Percentiles rank a stretch among this genome's conserved stretches.
Conservation (phyloP, 2,113 vertebrate genomes). For the Amphiprion percula region DNA sequence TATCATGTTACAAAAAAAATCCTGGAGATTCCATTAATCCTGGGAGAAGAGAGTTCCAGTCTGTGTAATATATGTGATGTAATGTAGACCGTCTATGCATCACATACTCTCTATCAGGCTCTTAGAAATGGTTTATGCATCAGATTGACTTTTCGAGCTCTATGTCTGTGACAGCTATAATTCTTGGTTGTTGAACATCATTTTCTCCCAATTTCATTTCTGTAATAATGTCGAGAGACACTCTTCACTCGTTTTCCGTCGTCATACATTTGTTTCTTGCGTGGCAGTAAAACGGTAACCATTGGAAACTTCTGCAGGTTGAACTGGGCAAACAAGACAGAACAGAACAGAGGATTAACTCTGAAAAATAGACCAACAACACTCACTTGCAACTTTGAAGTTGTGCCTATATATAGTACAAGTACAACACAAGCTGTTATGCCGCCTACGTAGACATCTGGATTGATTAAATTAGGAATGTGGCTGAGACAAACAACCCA, state of each 20-base stretch:
- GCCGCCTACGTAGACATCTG: neutral
- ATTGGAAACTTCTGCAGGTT: neutral
- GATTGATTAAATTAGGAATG: neutral
- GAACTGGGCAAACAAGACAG: neutral
- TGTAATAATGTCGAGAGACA: neutral
- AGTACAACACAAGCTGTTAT: neutral
- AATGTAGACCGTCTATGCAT: neutral
- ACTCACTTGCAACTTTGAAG: neutral
- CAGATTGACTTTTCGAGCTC: neutral
- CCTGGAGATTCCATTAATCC: neutral
- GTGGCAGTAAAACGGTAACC: neutral
- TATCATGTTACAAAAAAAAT: neutral
- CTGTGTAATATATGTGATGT: too few species aligned
- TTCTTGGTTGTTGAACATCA: neutral
- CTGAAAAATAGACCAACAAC: neutral
- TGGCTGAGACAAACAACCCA: constrained; percentile 1
- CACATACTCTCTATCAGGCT: neutral
- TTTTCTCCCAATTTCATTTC: neutral
- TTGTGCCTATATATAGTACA: neutral
- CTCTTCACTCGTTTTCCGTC: constrained; percentile 7
- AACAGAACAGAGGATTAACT: neutral
- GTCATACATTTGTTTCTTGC: neutral
- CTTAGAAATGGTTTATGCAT: neutral
- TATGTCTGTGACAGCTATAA: neutral
- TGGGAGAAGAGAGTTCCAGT: neutral